Conservation (phyloP, 2,797 vertebrate species). For the Trichosurus vulpecula region DNA sequence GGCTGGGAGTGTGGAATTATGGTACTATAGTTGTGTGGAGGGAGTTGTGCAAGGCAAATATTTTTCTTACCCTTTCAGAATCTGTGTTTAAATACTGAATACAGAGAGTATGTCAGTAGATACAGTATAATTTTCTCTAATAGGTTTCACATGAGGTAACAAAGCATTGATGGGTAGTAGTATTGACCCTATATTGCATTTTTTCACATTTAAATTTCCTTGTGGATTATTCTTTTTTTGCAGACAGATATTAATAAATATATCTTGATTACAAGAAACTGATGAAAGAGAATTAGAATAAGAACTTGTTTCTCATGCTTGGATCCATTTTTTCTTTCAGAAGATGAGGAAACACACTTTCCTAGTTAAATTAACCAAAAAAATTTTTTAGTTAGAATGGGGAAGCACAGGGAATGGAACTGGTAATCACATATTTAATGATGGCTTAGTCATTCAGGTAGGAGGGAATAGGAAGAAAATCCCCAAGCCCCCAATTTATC, state of each 20-base stretch:
- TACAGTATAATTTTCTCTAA: background rate
- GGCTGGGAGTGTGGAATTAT: background rate
- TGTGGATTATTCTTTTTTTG: background rate
- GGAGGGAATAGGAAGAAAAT: background rate
- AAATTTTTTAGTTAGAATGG: background rate
- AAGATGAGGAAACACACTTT: background rate
- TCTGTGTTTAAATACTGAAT: background rate
- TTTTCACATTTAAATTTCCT: background rate
- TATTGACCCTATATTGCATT: background rate
- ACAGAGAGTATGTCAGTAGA: background rate
- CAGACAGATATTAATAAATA: background rate
- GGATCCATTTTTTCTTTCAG: background rate
- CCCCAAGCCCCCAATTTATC: background rate
- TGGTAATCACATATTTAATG: background rate
- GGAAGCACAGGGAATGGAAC: background rate
- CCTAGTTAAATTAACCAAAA: background rate
- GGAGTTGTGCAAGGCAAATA: background rate
- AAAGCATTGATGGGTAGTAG: no score
- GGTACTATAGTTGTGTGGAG: background rate
- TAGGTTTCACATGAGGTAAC: background rate
- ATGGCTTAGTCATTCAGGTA: background rate
- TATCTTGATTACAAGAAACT: background rate
- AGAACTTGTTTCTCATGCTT: background rate
- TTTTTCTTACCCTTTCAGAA: background rate
- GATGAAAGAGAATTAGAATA: background rate